A percentile compares a stretch with the other conserved stretches of the same genome.
Evolutionary conservation across 2,113 vertebrate genomes (phyloP).

Genomic region (Dasypus novemcinctus): DNA sequence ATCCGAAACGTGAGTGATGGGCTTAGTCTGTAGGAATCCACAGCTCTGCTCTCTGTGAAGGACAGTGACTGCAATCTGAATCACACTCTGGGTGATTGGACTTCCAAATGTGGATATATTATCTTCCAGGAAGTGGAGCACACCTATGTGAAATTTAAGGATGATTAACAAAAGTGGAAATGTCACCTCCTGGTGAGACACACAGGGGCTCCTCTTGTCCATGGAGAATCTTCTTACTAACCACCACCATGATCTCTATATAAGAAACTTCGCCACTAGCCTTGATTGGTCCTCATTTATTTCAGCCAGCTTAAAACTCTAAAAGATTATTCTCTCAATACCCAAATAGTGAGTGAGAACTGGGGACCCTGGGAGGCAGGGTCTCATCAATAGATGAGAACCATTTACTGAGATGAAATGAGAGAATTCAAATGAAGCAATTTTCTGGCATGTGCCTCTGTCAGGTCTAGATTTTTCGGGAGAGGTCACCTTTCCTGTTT

Average conservation of each 20-base stretch:
- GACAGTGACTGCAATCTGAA: neutral
- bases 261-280: neutral
- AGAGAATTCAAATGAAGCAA: constrained; percentile 46
- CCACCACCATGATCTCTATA: neutral
- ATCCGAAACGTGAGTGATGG: neutral
- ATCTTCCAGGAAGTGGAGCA: neutral
- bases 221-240: neutral
- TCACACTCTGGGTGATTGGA: neutral
- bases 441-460: neutral
- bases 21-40: neutral
- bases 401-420: constrained; percentile 48
- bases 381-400: constrained; percentile 11
- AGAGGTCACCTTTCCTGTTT: constrained; percentile 63
- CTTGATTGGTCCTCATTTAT: neutral
- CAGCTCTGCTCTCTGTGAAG: neutral
- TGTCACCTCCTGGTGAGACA: neutral
- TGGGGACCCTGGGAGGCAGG: neutral
- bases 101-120: neutral
- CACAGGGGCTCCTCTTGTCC: neutral
- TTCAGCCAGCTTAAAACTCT: neutral
- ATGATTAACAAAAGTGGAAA: neutral
- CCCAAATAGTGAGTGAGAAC: neutral
- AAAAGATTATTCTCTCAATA: neutral
- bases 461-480: constrained; percentile 59
- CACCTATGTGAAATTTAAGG: neutral